Conservation (phyloP, 2,888 invertebrate genomes). For the Papilio protenor region DNA sequence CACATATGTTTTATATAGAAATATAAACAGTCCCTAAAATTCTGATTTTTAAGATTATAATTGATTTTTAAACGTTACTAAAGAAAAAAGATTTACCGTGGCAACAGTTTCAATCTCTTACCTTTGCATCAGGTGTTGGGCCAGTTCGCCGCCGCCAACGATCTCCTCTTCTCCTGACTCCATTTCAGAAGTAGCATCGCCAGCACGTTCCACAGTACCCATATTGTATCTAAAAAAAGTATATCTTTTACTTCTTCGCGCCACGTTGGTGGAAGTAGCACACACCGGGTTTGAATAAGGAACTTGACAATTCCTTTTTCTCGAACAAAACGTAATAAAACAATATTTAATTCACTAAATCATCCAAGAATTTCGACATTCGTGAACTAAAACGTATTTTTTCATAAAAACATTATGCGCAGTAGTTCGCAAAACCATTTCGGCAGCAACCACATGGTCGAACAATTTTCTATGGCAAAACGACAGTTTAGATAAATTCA, state of each 20-base stretch:
- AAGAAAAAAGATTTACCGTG: conserved; percentile 37
- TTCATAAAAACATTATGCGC: conserved; percentile 76
- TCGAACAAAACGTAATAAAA: conserved; percentile 46
- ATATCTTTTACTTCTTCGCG: conserved; percentile 59
- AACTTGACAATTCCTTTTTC: conserved; percentile 42
- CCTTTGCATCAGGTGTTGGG: conserved; percentile 77
- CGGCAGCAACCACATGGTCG: conserved; percentile 77
- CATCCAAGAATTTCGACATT: conserved; percentile 24
- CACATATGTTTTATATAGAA: not conserved
- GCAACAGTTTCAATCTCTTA: conserved; percentile 51
- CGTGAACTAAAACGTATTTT: conserved; percentile 52
- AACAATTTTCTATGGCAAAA: conserved; percentile 51
- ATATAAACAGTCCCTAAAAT: conserved; percentile 4
- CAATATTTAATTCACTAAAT: conserved; percentile 8
- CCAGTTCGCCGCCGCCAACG: conserved; percentile 79
- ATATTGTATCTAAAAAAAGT: conserved; percentile 78
- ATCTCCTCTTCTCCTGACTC: conserved; percentile 88
- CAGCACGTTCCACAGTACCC: conserved; percentile 87
- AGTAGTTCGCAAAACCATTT: conserved; percentile 70
- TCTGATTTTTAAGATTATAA: not conserved
- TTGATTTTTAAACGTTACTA: not conserved
- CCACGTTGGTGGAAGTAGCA: conserved; percentile 71
- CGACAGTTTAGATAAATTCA: conserved; percentile 51
- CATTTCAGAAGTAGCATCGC: conserved; percentile 86
- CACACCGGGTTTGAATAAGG: conserved; percentile 45